These are phyloP conservation scores for Haplotaxodon microlepis DNA, from an alignment of 2,113 vertebrate species.

Conservation along the genomic window DNA sequence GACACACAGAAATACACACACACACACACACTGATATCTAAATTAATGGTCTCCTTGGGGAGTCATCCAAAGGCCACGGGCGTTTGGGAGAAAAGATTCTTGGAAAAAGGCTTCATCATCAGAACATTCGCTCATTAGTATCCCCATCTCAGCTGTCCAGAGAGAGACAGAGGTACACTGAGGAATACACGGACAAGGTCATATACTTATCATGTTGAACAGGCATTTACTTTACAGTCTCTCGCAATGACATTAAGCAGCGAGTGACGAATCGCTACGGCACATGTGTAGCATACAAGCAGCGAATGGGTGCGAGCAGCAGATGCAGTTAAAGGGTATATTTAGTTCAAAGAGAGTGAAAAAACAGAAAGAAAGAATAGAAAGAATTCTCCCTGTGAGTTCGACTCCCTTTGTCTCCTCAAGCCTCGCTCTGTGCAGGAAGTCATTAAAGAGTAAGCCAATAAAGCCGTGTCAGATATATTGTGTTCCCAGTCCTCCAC, in stretches of 20 bases:
- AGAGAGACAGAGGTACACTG: constrained; percentile 23
- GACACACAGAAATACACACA: background rate
- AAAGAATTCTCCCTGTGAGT: background rate
- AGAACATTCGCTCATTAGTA: constrained; percentile 67
- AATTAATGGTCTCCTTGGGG: constrained; percentile 72
- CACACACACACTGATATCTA: constrained; percentile 53
- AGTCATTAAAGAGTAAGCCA: constrained; percentile 64
- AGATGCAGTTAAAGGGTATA: background rate
- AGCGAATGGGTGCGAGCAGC: background rate
- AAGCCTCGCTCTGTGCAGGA: constrained; percentile 42
- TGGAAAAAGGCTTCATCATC: constrained; percentile 71
- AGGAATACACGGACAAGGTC: constrained; percentile 40
- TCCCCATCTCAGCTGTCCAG: constrained; percentile 51
- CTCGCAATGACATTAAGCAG: background rate
- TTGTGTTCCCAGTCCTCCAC: constrained; percentile 39
- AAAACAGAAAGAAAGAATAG: background rate
- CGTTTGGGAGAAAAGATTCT: constrained; percentile 69
- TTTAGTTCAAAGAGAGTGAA: constrained; percentile 17
- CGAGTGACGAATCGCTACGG: background rate
- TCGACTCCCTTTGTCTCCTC: constrained; percentile 25
- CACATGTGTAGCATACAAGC: background rate
- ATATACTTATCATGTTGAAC: constrained; percentile 40
- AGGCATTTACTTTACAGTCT: constrained; percentile 37
- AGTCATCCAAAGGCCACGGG: constrained; percentile 72
- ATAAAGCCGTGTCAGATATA: constrained; percentile 69